Conservation (phyloP, 2,797 vertebrate species). For the Enoplosus armatus region DNA sequence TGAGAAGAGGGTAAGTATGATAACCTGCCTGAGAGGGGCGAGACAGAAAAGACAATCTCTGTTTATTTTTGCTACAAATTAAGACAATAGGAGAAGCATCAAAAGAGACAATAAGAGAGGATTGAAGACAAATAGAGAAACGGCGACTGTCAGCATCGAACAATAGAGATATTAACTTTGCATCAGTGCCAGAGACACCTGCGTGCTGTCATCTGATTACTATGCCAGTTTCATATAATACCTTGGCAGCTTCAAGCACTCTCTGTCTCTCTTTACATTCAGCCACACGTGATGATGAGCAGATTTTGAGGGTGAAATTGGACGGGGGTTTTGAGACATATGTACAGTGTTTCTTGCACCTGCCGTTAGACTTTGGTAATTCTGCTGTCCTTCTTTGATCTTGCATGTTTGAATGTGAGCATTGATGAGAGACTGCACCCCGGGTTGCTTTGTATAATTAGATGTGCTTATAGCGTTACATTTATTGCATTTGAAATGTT, state of each 20-base stretch:
- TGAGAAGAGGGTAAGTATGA: slow-evolving; percentile 26
- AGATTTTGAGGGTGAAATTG: slow-evolving; percentile 53
- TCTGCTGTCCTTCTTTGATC: slow-evolving; percentile 52
- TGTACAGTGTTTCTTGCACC: slow-evolving; percentile 43
- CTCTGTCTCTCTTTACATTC: slow-evolving; percentile 30
- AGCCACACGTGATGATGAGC: slow-evolving; percentile 47
- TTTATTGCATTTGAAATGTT: slow-evolving; percentile 13
- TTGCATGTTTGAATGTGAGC: slow-evolving; percentile 1
- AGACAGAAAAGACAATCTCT: slow-evolving; percentile 8
- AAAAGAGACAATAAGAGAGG: slow-evolving; percentile 15
- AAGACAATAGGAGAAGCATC: slow-evolving; percentile 16
- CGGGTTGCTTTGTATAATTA: slow-evolving; percentile 10
- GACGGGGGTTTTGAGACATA: slow-evolving; percentile 48
- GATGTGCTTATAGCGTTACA: not conserved
- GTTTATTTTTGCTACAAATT: not conserved
- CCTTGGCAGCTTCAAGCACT: slow-evolving; percentile 13
- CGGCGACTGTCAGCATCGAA: slow-evolving; percentile 40
- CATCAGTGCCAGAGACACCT: slow-evolving; percentile 50
- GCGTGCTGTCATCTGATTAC: slow-evolving; percentile 51
- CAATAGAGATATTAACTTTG: slow-evolving; percentile 61
- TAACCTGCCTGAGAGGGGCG: slow-evolving; percentile 15
- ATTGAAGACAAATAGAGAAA: slow-evolving; percentile 36
- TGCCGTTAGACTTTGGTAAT: slow-evolving; percentile 40
- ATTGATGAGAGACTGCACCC: slow-evolving; percentile 20
- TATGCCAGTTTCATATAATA: slow-evolving; percentile 47